phyloP scores from a whole-genome alignment of 2,888 invertebrate genomes.

The Lymantria dispar region DNA sequence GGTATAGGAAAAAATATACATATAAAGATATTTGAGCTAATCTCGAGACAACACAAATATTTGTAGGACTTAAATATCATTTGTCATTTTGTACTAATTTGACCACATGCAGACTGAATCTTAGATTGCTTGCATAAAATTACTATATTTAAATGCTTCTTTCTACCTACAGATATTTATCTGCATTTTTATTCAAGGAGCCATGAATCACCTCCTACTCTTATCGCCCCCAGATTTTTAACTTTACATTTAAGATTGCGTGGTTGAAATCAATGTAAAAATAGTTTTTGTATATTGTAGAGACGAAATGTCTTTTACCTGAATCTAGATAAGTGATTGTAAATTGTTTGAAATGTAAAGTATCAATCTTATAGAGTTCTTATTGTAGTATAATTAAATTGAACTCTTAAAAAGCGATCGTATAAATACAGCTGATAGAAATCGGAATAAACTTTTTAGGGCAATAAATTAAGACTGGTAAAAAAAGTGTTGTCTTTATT shows the following conservation, averaged over 20 bases:
- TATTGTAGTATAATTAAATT: background rate
- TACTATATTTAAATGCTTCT: too few relatives aligned
- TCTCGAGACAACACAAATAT: too few relatives aligned
- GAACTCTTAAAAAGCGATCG: background rate
- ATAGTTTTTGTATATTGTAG: conserved; percentile 15
- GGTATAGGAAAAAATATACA: too few relatives aligned
- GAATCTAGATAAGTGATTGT: conserved; percentile 26
- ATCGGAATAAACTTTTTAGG: background rate
- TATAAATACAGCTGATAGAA: background rate
- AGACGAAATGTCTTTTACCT: conserved; percentile 15
- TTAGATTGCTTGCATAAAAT: too few relatives aligned
- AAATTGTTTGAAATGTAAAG: conserved; percentile 30
- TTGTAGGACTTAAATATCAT: too few relatives aligned
- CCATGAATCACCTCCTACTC: conserved; percentile 29
- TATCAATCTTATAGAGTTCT: conserved; percentile 20
- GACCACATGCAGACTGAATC: too few relatives aligned
- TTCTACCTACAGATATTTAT: conserved; percentile 6
- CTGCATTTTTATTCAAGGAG: conserved; percentile 9
- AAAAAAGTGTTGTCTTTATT: too few relatives aligned
- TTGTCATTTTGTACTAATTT: too few relatives aligned
- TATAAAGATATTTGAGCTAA: too few relatives aligned
- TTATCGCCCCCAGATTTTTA: conserved; percentile 26
- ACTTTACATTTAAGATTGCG: conserved; percentile 20
- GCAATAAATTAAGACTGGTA: background rate
- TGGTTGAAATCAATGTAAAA: conserved; percentile 20